Evolutionary conservation across 2,888 invertebrate species (phyloP).

Genomic region (Acholoe squamosa): DNA sequence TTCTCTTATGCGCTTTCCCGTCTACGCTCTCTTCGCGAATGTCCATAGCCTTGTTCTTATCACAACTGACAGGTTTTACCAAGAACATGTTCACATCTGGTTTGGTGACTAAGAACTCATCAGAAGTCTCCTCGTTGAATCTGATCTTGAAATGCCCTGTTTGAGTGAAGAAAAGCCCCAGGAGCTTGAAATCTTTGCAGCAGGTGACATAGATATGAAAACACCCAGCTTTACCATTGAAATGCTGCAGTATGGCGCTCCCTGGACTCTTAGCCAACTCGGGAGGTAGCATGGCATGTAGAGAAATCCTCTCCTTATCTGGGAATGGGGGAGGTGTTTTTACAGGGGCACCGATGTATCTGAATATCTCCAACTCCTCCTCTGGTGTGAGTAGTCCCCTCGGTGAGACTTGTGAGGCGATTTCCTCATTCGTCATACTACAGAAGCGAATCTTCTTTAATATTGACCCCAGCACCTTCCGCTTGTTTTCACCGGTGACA

Average conservation of each 20-base stretch:
- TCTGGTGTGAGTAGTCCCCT: neutral
- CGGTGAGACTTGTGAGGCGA: neutral
- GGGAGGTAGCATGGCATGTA: neutral
- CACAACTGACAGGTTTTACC: neutral
- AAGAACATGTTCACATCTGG: neutral
- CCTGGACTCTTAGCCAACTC: neutral
- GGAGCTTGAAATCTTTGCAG: neutral
- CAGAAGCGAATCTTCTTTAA: neutral
- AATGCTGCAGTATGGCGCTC: neutral
- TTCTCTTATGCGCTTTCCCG: neutral
- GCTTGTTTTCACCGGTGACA: neutral
- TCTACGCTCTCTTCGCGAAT: neutral
- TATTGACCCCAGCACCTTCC: neutral
- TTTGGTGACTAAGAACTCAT: neutral
- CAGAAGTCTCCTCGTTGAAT: neutral
- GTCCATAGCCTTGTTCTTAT: conserved; percentile 3
- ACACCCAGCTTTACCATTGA: neutral
- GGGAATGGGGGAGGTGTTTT: neutral
- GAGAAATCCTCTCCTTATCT: neutral
- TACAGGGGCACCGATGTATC: neutral
- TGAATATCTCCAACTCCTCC: neutral
- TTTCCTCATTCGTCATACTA: neutral
- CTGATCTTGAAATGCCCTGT: neutral
- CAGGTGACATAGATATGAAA: conserved; percentile 16
- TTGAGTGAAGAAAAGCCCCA: neutral